Base-by-base conservation (phyloP, 1,140 invertebrate species). In the Diplogasteroides magnus region DNA sequence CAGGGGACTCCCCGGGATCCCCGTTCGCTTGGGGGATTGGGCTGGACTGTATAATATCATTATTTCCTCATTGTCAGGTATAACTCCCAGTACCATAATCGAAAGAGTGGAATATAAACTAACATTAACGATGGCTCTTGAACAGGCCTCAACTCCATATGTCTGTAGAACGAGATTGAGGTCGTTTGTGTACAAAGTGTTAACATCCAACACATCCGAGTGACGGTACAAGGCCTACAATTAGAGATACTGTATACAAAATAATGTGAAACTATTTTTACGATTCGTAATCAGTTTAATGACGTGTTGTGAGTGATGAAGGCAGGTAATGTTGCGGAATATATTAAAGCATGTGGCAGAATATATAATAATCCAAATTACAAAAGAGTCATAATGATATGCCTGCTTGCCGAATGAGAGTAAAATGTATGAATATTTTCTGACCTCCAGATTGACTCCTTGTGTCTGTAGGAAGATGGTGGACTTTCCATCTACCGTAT, bases 141-240 rank as follows among this genome's bases (percentile, higher is more conserved):
- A 88, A 0, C 94, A 95, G 13, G 96, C 95, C 87, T 98, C 96
- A 73, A 98, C 95, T 14, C 96, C 96, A 83, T 96, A 98, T 3
- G 68, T 73, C 13, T 78, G 71, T 2, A 77, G 68, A 74, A 98
- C 90, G 6, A 88, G 88, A 78, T 97, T 91, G 68, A 98, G 91
- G 81, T 98, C 92, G 80, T 99, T 99, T 13, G 90, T 91, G 82
- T 97, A 95, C 0, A 98, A 82, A 71, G 86, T 88, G 78, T 92
- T 90, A 2, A 97, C 82, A 83, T 97, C 89, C n/a, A 98, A 82
- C 19, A 93, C 81, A 62, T 91, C 84, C 66, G 88, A 85, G 80
- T 91, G 90, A 76, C 90, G 89, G 77, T 89, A 91, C 88, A 98
- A 90, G 86, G 92, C 90, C 87, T 90, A 74, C 37, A 67, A n/a